Conservation (phyloP, 2,888 invertebrate genomes). For the Prosopocoilus inquinatus region DNA sequence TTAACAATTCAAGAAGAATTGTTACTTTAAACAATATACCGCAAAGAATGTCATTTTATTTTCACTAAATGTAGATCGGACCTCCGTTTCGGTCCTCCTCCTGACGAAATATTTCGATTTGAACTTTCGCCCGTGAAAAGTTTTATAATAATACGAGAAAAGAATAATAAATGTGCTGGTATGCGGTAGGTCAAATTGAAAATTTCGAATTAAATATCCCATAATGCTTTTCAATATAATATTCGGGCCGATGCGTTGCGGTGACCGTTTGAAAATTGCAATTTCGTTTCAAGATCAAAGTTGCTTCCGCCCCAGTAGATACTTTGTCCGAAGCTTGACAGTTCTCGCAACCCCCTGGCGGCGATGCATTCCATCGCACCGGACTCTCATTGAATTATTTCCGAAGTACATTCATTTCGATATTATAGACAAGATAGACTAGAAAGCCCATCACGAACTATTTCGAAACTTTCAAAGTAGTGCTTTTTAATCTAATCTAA, state of each 20-base stretch:
- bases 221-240: constrained; percentile 46
- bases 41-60: constrained; percentile 21
- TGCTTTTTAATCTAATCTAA: no score
- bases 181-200: constrained; percentile 33
- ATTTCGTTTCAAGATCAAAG: constrained; percentile 51
- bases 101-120: not conserved
- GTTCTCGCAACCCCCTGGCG: constrained; percentile 32
- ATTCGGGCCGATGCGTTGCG: constrained; percentile 45
- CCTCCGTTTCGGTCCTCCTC: not conserved
- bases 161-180: constrained; percentile 10
- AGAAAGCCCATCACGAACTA: no score
- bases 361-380: constrained; percentile 21
- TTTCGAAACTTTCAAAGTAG: no score
- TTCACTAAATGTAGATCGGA: constrained; percentile 11
- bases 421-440: constrained; percentile 25
- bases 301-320: constrained; percentile 46
- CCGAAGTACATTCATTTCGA: constrained; percentile 29
- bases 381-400: constrained; percentile 35
- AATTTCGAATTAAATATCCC: constrained; percentile 44
- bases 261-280: constrained; percentile 50
- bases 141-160: not conserved
- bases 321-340: constrained; percentile 44
- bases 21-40: constrained; percentile 27
- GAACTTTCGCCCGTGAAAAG: not conserved
- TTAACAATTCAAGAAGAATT: constrained; percentile 30